Percentiles rank a stretch among this genome's conserved stretches.
phyloP scores from a whole-genome alignment of 2,797 vertebrate genomes.

The Sparidentex hasta region DNA sequence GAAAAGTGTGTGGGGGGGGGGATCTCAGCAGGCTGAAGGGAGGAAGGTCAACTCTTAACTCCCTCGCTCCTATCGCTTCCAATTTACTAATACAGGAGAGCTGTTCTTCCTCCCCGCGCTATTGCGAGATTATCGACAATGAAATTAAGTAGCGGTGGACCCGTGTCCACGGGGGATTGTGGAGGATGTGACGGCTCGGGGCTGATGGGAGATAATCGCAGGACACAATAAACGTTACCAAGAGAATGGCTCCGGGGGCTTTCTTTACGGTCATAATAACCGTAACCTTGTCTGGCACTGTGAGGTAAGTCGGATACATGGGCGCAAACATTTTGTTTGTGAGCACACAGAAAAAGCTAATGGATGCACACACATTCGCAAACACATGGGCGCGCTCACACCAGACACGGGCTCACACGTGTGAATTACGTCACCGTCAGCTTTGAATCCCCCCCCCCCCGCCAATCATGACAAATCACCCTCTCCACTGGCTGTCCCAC shows the following conservation, averaged over 20 bases:
- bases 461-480: slow-evolving; percentile 69
- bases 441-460: too few species aligned
- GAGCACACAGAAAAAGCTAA: not conserved
- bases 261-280: slow-evolving; percentile 64
- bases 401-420: not conserved
- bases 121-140: slow-evolving; percentile 61
- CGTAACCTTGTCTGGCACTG: slow-evolving; percentile 47
- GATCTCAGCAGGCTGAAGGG: too few species aligned
- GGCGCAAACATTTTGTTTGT: slow-evolving; percentile 33
- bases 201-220: slow-evolving; percentile 75
- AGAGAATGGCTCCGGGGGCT: slow-evolving; percentile 34
- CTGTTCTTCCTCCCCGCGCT: slow-evolving; percentile 23
- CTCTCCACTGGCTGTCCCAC: slow-evolving; percentile 45
- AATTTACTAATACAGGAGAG: slow-evolving; percentile 57
- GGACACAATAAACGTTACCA: slow-evolving; percentile 50
- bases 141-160: slow-evolving; percentile 59
- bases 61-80: slow-evolving; percentile 46
- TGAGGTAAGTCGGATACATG: slow-evolving; percentile 13
- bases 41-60: slow-evolving; percentile 33
- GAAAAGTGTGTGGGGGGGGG: too few species aligned
- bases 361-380: not conserved
- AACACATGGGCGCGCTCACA: slow-evolving; percentile 8
- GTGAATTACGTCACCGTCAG: slow-evolving; percentile 49
- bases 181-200: slow-evolving; percentile 47
- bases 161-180: slow-evolving; percentile 42